Percentiles rank a stretch among this genome's conserved stretches.
These are phyloP conservation scores for Incurvaria masculella DNA, from an alignment of 2,888 invertebrate species.

Conservation along the genomic window DNA sequence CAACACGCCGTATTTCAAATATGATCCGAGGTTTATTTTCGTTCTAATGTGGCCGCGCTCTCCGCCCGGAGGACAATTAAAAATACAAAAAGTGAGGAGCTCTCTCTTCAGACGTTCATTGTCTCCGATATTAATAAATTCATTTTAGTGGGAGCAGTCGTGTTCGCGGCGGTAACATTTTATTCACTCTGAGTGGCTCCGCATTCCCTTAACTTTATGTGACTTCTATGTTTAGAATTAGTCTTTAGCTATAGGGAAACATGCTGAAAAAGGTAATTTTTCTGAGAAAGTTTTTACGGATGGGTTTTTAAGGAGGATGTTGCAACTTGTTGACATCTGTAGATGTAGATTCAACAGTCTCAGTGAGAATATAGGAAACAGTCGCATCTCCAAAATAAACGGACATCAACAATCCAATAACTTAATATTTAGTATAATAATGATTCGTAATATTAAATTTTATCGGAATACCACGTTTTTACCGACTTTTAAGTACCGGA, in stretches of 20 bases:
- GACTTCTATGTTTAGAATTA: constrained; percentile 46
- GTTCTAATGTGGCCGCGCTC: constrained; percentile 53
- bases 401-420: too few species aligned
- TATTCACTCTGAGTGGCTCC: constrained; percentile 59
- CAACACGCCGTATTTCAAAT: constrained; percentile 32
- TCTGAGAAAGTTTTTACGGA: too few species aligned
- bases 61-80: constrained; percentile 53
- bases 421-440: too few species aligned
- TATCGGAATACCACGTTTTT: too few species aligned
- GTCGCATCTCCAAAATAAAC: too few species aligned
- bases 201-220: constrained; percentile 59
- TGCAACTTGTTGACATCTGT: too few species aligned
- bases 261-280: too few species aligned
- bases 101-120: constrained; percentile 57
- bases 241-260: neutral
- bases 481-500: too few species aligned
- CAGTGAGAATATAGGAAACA: too few species aligned
- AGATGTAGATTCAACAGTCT: too few species aligned
- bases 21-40: constrained; percentile 52
- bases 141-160: constrained; percentile 52
- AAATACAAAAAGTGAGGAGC: constrained; percentile 50
- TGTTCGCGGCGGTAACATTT: constrained; percentile 40
- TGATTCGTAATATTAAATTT: too few species aligned
- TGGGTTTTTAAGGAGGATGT: too few species aligned
- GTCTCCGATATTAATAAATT: constrained; percentile 58